phyloP scores from a whole-genome alignment of 53 echinoderm and acorn worm genomes.

The Henricia sp. region DNA sequence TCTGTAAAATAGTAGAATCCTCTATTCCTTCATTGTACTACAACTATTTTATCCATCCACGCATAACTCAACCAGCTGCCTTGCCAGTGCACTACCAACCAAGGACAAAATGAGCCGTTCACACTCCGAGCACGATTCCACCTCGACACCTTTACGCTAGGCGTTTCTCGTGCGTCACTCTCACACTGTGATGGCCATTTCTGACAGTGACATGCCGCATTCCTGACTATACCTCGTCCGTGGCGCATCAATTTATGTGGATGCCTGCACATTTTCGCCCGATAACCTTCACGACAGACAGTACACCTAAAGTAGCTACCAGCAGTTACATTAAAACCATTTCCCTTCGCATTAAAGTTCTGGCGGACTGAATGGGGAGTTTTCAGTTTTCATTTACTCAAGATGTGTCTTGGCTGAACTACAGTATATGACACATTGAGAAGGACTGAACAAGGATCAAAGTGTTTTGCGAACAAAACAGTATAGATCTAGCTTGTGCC shows the following conservation, averaged over 20 bases:
- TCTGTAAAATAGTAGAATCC: too few species aligned
- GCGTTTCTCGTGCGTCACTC: slow-evolving; percentile 30
- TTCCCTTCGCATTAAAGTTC: slow-evolving; percentile 45
- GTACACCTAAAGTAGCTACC: slow-evolving; percentile 33
- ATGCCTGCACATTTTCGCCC: neutral
- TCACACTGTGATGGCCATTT: slow-evolving; percentile 24
- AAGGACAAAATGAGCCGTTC: slow-evolving; percentile 61
- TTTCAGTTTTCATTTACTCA: slow-evolving; percentile 43
- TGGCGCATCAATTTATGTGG: slow-evolving; percentile 28
- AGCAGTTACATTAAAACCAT: slow-evolving; percentile 48
- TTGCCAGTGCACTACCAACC: slow-evolving; percentile 5
- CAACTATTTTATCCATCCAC: too few species aligned
- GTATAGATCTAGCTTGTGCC: too few species aligned
- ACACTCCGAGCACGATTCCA: slow-evolving; percentile 52
- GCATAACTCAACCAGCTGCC: neutral
- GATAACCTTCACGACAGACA: slow-evolving; percentile 28
- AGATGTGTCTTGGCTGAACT: slow-evolving; percentile 44
- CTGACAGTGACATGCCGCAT: neutral
- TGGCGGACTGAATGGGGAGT: slow-evolving; percentile 27
- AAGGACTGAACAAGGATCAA: too few species aligned
- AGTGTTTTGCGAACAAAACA: too few species aligned
- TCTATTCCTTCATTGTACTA: too few species aligned
- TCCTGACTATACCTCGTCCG: slow-evolving; percentile 38
- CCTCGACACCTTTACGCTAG: slow-evolving; percentile 43
- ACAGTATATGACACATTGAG: too few species aligned